Evolutionary conservation across 2,113 vertebrate genomes (phyloP).

Genomic region (Calidris pugnax): DNA sequence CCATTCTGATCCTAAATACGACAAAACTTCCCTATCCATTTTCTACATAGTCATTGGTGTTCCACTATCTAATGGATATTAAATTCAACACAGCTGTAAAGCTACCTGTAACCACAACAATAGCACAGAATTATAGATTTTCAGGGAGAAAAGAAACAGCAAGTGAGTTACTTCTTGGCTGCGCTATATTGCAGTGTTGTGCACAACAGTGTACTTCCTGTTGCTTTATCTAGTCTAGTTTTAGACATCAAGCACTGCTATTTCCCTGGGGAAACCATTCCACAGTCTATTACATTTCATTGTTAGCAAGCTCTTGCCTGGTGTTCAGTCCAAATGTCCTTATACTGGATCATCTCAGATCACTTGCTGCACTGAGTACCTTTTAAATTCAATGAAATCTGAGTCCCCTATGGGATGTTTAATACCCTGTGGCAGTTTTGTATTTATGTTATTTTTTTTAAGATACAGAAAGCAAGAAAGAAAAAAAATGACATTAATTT

Average conservation of each 20-base stretch:
- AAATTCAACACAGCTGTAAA: background rate
- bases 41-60: background rate
- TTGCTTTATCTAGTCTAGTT: background rate
- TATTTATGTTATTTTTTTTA: background rate
- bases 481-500: background rate
- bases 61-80: background rate
- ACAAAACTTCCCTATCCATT: background rate
- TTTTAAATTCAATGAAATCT: background rate
- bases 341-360: background rate
- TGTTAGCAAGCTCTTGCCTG: background rate
- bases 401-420: background rate
- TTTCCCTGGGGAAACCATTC: background rate
- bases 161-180: background rate
- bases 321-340: background rate
- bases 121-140: slow-evolving; percentile 8
- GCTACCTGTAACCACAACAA: background rate
- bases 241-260: background rate
- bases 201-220: background rate
- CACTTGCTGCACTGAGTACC: background rate
- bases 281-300: background rate
- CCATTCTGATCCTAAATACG: background rate
- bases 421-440: background rate
- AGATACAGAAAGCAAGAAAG: background rate
- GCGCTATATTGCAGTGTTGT: background rate
- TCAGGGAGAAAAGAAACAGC: slow-evolving; percentile 1